Base-by-base conservation (phyloP, 2,797 vertebrate genomes). In the Thunnus albacares region DNA sequence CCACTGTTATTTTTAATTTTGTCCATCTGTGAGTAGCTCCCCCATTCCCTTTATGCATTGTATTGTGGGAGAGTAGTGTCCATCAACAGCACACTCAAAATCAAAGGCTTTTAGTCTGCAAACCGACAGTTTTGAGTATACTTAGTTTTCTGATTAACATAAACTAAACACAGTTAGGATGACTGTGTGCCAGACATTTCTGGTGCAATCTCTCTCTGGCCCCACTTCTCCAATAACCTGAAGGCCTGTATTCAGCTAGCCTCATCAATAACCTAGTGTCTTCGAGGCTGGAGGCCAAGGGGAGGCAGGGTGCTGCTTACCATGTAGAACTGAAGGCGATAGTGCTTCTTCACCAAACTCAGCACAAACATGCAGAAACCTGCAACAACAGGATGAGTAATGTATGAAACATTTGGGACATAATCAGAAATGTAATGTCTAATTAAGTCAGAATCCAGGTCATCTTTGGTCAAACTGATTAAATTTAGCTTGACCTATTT, bases 331-430 rank as follows among this genome's bases (percentile, higher is more conserved):
- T 99, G 98, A 55, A 99, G 96, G 22, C 98, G 97, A 80, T 99
- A 99, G 87, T 99, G 98, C 71, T 99, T 99, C 96, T 99, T 99
- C 94, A 99, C 98, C 94, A 99, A 93, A 78, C 98, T 99, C 91
- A 99, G 89, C 49, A 99, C 98, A 84, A 99, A 99, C 98, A 99
- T 99, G 94, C 98, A 99, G 95, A 99, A 99, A 56, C 98, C 98
- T 94, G 89, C 43, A 82, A 84, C 35, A 84, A 30, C 43, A 67
- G 17, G 33, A 84, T 3, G 53, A 60, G 49, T 2, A 30, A 11
- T 6, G 41, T 1, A 20, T 69, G 22, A 78, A 38, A 74, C 1
- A 33, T 2, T 17, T 41, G 4, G 26, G 49, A 17, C 11, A 45
- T 28, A 45, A 41, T 18, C 2, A 28, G 22, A 35, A 24, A 6